Percentiles rank a stretch among this genome's conserved stretches.
These are phyloP conservation scores for Clangula hyemalis DNA, from an alignment of 2,797 vertebrate genomes.

Conservation along the genomic window DNA sequence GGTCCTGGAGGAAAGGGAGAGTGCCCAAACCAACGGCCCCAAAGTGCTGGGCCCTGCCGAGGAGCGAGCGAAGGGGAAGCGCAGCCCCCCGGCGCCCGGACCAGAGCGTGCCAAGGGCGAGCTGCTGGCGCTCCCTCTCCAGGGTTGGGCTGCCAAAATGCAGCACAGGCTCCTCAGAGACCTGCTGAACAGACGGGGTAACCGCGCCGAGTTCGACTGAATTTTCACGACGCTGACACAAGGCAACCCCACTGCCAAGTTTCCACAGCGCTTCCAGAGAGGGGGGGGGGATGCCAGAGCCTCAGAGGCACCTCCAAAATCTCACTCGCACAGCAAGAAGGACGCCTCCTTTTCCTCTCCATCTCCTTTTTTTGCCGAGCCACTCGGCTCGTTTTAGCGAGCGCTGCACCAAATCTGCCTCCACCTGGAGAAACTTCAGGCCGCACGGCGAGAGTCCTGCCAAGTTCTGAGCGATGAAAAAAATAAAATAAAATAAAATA, in stretches of 20 bases:
- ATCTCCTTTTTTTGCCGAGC: background rate
- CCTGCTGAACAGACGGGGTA: background rate
- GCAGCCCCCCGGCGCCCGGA: background rate
- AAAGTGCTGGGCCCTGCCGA: accelerated
- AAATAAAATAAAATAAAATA: no score
- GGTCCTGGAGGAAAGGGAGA: background rate
- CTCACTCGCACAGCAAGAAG: background rate
- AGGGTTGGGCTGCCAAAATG: background rate
- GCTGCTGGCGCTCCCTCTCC: background rate
- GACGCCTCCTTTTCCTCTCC: background rate
- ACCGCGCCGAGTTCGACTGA: background rate
- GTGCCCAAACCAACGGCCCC: background rate
- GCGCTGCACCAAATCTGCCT: background rate
- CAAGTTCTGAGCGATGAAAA: background rate
- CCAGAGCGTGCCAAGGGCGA: background rate
- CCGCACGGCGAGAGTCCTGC: background rate
- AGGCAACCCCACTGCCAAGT: slow-evolving; percentile 32
- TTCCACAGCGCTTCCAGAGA: background rate
- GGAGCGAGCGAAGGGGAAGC: background rate
- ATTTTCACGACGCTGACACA: slow-evolving; percentile 48
- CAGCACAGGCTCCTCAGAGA: accelerated
- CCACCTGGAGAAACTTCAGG: background rate
- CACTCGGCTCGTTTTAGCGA: background rate
- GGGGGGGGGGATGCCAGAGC: background rate
- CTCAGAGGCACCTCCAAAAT: background rate